Percentiles rank a stretch among this genome's conserved stretches.
These are phyloP conservation scores for Nesoenas mayeri DNA, from an alignment of 2,113 vertebrate species.

Conservation along the genomic window DNA sequence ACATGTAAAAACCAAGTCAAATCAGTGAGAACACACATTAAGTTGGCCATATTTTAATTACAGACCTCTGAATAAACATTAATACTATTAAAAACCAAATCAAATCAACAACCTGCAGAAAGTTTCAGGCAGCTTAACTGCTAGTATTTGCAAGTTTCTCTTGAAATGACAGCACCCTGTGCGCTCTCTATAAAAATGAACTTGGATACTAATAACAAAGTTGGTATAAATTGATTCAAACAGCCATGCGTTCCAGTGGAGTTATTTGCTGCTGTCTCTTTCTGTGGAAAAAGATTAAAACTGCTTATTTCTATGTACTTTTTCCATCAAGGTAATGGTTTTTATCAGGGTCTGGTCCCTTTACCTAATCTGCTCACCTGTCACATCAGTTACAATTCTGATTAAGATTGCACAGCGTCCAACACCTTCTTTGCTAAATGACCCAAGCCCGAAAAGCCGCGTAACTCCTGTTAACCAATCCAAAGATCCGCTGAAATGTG, in stretches of 20 bases:
- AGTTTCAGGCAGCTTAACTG: neutral
- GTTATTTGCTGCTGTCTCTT: neutral
- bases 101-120: neutral
- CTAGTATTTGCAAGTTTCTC: neutral
- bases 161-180: neutral
- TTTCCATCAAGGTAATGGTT: neutral
- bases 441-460: neutral
- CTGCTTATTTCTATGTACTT: neutral
- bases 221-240: neutral
- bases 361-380: neutral
- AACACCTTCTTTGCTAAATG: neutral
- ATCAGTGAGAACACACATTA: neutral
- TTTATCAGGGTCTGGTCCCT: neutral
- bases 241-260: neutral
- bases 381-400: neutral
- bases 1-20: neutral
- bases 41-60: neutral
- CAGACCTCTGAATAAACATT: neutral
- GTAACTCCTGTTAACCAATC: neutral
- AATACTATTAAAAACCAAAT: neutral
- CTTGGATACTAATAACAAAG: neutral
- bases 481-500: neutral
- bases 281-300: neutral
- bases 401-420: neutral
- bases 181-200: neutral